Conservation (phyloP, 2,888 invertebrate species). For the Phrixothrix hirtus region DNA sequence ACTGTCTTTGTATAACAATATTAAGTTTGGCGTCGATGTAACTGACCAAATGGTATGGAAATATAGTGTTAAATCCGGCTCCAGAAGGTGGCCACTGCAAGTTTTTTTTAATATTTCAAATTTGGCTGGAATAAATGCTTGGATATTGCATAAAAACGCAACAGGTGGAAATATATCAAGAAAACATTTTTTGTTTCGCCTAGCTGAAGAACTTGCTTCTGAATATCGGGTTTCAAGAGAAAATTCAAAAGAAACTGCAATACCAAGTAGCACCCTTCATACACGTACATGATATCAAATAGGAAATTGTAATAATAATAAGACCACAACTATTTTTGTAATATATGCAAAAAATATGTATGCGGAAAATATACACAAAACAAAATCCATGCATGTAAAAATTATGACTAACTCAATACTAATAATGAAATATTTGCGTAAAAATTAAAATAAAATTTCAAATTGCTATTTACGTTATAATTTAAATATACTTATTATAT, state of each 20-base stretch:
- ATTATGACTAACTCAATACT: no score
- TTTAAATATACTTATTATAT: no score
- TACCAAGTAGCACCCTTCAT: conserved; percentile 1
- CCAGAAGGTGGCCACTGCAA: conserved; percentile 35
- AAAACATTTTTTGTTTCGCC: not conserved
- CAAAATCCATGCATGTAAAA: no score
- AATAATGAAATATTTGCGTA: no score
- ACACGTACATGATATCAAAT: conserved; percentile 31
- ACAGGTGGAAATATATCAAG: not conserved
- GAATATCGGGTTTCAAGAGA: not conserved
- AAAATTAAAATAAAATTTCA: no score
- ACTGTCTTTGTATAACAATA: conserved; percentile 34
- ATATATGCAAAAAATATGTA: conserved; percentile 28
- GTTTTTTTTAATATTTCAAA: conserved; percentile 40
- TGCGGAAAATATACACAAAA: conserved; percentile 27
- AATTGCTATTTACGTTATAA: no score
- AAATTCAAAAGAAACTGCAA: not conserved
- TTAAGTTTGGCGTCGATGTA: conserved; percentile 36
- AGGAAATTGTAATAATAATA: conserved; percentile 31
- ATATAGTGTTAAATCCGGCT: conserved; percentile 39
- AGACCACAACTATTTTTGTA: conserved; percentile 21
- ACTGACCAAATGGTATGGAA: conserved; percentile 42
- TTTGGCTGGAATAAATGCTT: conserved; percentile 36
- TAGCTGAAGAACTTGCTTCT: not conserved
- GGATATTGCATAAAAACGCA: conserved; percentile 33